Percentiles rank a stretch among this genome's conserved stretches.
These are phyloP conservation scores for Rhinichthys osculus DNA, from an alignment of 2,797 vertebrate genomes.

Conservation along the genomic window DNA sequence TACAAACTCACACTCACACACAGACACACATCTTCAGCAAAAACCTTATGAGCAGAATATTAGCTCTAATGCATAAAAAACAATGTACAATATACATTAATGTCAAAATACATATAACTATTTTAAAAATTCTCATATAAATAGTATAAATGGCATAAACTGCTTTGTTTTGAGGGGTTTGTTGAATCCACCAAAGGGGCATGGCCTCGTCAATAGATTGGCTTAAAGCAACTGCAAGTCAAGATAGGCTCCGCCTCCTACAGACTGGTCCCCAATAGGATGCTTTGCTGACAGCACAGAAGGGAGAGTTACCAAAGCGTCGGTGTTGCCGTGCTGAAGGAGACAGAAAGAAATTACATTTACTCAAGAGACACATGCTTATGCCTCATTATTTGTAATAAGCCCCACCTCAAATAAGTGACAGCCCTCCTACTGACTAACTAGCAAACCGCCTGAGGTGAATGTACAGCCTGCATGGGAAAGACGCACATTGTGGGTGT, in stretches of 20 bases:
- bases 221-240: conserved; percentile 66
- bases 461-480: neutral
- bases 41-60: conserved; percentile 56
- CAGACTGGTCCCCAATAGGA: conserved; percentile 62
- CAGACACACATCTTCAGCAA: conserved; percentile 12
- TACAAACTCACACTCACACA: conserved; percentile 28
- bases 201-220: conserved; percentile 34
- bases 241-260: conserved; percentile 65
- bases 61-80: conserved; percentile 74
- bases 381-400: conserved; percentile 46
- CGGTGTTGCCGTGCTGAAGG: conserved; percentile 63
- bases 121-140: conserved; percentile 77
- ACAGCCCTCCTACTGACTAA: conserved; percentile 43
- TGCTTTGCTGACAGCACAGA: conserved; percentile 76
- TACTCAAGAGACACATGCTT: conserved; percentile 15
- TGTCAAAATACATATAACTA: conserved; percentile 80
- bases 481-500: conserved; percentile 38
- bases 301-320: conserved; percentile 74
- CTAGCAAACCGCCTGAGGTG: conserved; percentile 15
- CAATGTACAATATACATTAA: conserved; percentile 80
- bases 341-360: conserved; percentile 40
- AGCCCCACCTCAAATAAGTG: conserved; percentile 42
- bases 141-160: conserved; percentile 67
- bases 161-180: conserved; percentile 53
- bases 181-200: conserved; percentile 29